Conservation (phyloP, 2,113 vertebrate species). For the Thamnaconus septentrionalis region DNA sequence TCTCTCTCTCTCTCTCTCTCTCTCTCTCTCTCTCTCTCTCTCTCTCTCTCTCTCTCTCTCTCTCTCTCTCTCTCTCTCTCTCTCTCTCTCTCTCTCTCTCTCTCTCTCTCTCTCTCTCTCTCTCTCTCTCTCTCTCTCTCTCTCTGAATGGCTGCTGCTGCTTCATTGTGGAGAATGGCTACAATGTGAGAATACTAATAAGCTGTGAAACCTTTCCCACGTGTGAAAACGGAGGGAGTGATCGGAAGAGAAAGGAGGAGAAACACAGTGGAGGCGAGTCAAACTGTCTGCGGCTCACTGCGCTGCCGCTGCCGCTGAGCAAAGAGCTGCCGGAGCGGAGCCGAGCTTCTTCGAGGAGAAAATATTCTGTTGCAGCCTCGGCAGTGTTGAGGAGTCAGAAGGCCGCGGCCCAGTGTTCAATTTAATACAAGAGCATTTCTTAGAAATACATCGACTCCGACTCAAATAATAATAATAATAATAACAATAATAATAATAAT, state of each 20-base stretch:
- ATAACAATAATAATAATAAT: too few relatives aligned
- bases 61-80: constrained; percentile 54
- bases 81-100: constrained; percentile 54
- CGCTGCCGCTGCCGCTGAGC: not conserved
- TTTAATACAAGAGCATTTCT: too few relatives aligned
- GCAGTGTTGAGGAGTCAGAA: too few relatives aligned
- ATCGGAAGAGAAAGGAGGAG: constrained; percentile 49
- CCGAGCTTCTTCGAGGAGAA: too few relatives aligned
- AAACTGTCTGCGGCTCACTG: constrained; percentile 44
- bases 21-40: constrained; percentile 54
- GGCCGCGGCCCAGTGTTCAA: too few relatives aligned
- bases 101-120: constrained; percentile 54
- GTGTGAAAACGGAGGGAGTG: constrained; percentile 64
- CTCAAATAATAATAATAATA: too few relatives aligned
- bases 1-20: constrained; percentile 54
- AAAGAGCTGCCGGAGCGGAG: too few relatives aligned
- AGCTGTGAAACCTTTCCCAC: constrained; percentile 73
- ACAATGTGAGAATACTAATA: constrained; percentile 74
- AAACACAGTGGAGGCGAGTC: constrained; percentile 42
- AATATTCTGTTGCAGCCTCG: too few relatives aligned
- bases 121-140: constrained; percentile 50
- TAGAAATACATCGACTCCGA: too few relatives aligned
- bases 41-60: constrained; percentile 54
- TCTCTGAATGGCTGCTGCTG: constrained; percentile 66
- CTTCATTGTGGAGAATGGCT: constrained; percentile 1